Evolutionary conservation across 1,140 invertebrate species (phyloP).

Genomic region (Aphis gossypii): DNA sequence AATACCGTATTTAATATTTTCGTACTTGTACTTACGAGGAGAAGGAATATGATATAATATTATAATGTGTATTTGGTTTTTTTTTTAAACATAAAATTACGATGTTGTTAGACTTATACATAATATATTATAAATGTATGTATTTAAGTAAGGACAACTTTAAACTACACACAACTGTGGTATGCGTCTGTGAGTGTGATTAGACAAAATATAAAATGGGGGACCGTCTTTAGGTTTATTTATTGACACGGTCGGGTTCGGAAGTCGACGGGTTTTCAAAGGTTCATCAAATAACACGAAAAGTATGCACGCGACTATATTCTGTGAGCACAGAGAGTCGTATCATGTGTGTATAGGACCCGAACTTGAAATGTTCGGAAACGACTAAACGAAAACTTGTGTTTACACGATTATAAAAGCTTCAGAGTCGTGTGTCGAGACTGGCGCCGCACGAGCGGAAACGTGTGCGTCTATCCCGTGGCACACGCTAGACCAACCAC

Average conservation of each 20-base stretch:
- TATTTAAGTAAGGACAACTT: too few relatives aligned
- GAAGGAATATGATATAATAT: too few relatives aligned
- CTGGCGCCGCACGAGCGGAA: constrained; percentile 46
- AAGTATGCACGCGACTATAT: not conserved
- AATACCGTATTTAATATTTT: too few relatives aligned
- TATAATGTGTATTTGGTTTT: too few relatives aligned
- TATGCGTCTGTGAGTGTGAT: not conserved
- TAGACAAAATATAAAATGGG: not conserved
- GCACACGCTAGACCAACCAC: not conserved
- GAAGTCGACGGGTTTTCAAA: not conserved
- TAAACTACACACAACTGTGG: too few relatives aligned
- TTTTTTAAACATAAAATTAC: too few relatives aligned
- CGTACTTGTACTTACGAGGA: too few relatives aligned
- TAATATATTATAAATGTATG: too few relatives aligned
- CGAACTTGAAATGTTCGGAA: not conserved
- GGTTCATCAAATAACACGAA: not conserved
- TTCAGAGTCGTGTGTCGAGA: constrained; percentile 8
- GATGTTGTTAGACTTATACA: too few relatives aligned
- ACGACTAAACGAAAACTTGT: constrained; percentile 42
- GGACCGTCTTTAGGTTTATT: not conserved
- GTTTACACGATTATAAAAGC: constrained; percentile 37
- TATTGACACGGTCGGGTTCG: not conserved
- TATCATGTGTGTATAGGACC: not conserved
- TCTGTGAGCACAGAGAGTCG: not conserved
- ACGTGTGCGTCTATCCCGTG: not conserved